Evolutionary conservation across 2,797 vertebrate species (phyloP).

Genomic region (Gallinago stenura): DNA sequence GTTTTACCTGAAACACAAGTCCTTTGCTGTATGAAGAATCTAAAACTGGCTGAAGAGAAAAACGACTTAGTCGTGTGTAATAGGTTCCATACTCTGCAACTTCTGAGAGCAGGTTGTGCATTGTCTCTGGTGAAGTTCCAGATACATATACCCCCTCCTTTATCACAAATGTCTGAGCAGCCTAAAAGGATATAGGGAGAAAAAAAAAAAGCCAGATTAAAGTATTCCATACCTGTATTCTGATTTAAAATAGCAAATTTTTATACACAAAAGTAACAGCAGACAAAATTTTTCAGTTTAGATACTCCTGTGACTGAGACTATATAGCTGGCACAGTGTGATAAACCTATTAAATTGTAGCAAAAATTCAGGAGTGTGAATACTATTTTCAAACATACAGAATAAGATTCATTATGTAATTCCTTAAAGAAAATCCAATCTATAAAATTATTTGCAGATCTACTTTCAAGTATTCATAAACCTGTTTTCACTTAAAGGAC

Average conservation of each 20-base stretch:
- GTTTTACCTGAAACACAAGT: conserved; percentile 93
- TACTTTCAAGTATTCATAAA: background rate
- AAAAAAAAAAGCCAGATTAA: background rate
- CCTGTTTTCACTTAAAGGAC: background rate
- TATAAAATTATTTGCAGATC: background rate
- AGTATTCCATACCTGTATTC: background rate
- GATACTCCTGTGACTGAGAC: background rate
- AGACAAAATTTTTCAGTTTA: background rate
- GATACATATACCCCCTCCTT: conserved; percentile 90
- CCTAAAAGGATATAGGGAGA: background rate
- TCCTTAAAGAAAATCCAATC: background rate
- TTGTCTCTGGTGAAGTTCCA: conserved; percentile 91
- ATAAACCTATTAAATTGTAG: background rate
- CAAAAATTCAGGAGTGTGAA: background rate
- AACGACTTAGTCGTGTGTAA: conserved; percentile 91
- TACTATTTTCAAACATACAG: background rate
- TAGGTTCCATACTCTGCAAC: conserved; percentile 92
- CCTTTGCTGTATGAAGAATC: conserved; percentile 84
- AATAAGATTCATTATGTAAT: background rate
- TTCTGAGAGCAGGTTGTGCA: conserved; percentile 89
- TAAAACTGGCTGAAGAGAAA: conserved; percentile 89
- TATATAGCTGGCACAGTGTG: background rate
- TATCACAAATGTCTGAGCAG: conserved; percentile 88
- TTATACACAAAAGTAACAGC: background rate
- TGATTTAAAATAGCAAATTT: background rate